Conservation (phyloP, 1,140 invertebrate species). For the Cotesia glomerata region DNA sequence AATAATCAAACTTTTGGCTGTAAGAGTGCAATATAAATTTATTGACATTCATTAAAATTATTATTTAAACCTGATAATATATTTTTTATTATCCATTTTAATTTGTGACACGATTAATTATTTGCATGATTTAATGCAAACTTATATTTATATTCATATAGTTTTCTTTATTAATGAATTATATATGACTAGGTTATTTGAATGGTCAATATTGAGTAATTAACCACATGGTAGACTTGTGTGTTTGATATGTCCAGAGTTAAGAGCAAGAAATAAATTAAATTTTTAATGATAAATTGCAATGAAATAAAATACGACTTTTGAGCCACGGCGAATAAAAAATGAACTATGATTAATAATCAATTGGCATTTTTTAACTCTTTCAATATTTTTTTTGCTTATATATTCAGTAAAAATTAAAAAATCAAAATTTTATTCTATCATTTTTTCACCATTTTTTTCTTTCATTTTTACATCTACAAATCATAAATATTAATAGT, state of each 20-base stretch:
- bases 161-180: background rate
- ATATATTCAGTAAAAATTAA: background rate
- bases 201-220: background rate
- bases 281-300: constrained; percentile 22
- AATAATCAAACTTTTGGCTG: too few species aligned
- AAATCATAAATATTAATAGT: background rate
- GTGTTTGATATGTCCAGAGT: constrained; percentile 9
- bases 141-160: background rate
- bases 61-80: too few species aligned
- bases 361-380: constrained; percentile 16
- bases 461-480: background rate
- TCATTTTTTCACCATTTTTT: too few species aligned
- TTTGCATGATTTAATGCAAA: background rate
- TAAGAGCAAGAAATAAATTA: constrained; percentile 29
- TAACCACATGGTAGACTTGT: background rate
- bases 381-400: constrained; percentile 16
- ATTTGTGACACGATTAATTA: too few species aligned
- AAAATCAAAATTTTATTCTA: background rate
- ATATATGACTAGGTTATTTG: background rate
- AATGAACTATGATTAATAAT: constrained; percentile 20
- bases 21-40: too few species aligned
- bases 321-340: constrained; percentile 43
- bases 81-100: too few species aligned
- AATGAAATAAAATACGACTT: constrained; percentile 33
- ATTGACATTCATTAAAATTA: too few species aligned